A percentile compares a stretch with the other conserved stretches of the same genome.
Evolutionary conservation across 2,797 vertebrate genomes (phyloP).

Genomic region (Anableps anableps): DNA sequence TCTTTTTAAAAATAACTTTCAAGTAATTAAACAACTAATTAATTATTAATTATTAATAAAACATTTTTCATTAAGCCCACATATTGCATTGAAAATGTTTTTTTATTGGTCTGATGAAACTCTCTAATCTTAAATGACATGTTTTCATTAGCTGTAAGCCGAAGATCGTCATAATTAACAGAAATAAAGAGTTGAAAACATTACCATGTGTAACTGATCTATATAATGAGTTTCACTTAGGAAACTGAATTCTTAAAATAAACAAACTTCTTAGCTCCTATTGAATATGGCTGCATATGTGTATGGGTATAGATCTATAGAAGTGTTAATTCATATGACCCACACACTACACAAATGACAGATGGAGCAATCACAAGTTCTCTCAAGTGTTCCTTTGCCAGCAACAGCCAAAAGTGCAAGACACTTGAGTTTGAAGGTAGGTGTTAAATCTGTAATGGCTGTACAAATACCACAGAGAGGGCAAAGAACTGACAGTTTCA

Average conservation of each 20-base stretch:
- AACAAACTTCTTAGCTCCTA: not conserved
- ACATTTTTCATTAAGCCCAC: no score
- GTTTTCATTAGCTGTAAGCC: not conserved
- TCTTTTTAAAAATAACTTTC: not conserved
- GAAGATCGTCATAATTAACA: not conserved
- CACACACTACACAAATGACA: slow-evolving; percentile 13
- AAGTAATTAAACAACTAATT: no score
- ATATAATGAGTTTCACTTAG: not conserved
- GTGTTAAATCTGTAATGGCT: slow-evolving; percentile 55
- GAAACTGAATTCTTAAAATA: not conserved
- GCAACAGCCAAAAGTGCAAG: slow-evolving; percentile 51
- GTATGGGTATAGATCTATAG: not conserved
- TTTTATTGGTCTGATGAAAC: not conserved
- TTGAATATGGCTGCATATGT: not conserved
- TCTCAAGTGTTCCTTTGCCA: slow-evolving; percentile 50
- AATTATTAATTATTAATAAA: no score
- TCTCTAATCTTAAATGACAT: not conserved
- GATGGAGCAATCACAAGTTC: slow-evolving; percentile 47
- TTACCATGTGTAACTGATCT: not conserved
- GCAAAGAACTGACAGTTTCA: not conserved
- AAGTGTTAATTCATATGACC: slow-evolving; percentile 13
- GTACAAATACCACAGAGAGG: slow-evolving; percentile 42
- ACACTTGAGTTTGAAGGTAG: slow-evolving; percentile 55
- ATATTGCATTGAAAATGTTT: not conserved
- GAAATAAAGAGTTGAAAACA: not conserved